A percentile compares a stretch with the other conserved stretches of the same genome.
Conservation (phyloP, 2,113 vertebrate species). For the Trichechus manatus region DNA sequence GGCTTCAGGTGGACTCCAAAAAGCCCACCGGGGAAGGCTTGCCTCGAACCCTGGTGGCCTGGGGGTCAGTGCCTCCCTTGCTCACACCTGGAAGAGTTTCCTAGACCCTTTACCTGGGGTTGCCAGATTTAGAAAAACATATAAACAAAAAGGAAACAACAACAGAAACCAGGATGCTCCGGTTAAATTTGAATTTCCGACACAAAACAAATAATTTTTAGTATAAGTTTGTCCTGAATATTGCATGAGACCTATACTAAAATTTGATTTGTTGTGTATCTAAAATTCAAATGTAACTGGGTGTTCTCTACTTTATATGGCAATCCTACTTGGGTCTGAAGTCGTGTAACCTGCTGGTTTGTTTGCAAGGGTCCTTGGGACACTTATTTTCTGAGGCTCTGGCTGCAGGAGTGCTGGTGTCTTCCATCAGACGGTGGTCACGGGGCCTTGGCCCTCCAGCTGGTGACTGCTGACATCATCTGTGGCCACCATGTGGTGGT, state of each 20-base stretch:
- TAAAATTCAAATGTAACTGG: constrained; percentile 22
- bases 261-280: background rate
- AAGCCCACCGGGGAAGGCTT: background rate
- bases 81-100: background rate
- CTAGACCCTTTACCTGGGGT: background rate
- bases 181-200: constrained; percentile 1
- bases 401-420: background rate
- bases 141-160: background rate
- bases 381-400: background rate
- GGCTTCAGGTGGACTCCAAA: background rate
- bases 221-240: background rate
- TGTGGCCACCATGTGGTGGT: background rate
- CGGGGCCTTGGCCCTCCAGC: background rate
- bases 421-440: background rate
- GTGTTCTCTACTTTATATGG: background rate
- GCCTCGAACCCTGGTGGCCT: background rate
- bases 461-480: background rate
- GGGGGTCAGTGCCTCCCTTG: background rate
- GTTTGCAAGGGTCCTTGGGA: background rate
- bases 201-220: background rate
- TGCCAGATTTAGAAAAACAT: constrained; percentile 30
- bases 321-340: background rate
- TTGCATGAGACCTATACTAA: background rate
- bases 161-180: background rate
- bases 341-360: background rate